Conservation (phyloP, 2,113 vertebrate species). For the Rhineura floridana region DNA sequence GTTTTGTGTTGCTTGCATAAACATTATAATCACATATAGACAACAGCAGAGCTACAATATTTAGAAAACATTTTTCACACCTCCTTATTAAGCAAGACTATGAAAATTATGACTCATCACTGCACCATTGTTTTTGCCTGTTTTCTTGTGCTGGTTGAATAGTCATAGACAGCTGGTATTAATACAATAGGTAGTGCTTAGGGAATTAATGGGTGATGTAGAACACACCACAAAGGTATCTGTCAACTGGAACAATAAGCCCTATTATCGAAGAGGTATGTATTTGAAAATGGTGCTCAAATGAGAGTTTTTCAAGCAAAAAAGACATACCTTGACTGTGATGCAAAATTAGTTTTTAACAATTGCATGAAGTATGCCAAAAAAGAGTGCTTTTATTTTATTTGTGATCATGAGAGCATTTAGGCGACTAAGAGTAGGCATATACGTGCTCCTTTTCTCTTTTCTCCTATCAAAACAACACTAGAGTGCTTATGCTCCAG, state of each 20-base stretch:
- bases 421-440: constrained; percentile 80
- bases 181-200: constrained; percentile 87
- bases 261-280: constrained; percentile 78
- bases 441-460: constrained; percentile 87
- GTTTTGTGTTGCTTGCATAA: constrained; percentile 91
- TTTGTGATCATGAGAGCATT: constrained; percentile 86
- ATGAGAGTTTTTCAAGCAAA: constrained; percentile 75
- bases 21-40: constrained; percentile 94
- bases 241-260: constrained; percentile 81
- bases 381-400: constrained; percentile 85
- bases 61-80: constrained; percentile 96
- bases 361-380: constrained; percentile 80
- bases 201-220: constrained; percentile 86
- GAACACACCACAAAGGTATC: constrained; percentile 83
- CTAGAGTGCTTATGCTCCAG: constrained; percentile 85
- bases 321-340: constrained; percentile 80
- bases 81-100: constrained; percentile 92
- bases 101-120: constrained; percentile 94
- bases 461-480: constrained; percentile 92
- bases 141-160: constrained; percentile 85
- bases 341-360: constrained; percentile 84
- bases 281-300: constrained; percentile 81
- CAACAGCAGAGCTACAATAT: constrained; percentile 92
- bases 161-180: constrained; percentile 89
- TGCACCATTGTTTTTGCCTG: constrained; percentile 86